Evolutionary conservation across 2,888 invertebrate species (phyloP).

Genomic region (Hypsopygia costalis): DNA sequence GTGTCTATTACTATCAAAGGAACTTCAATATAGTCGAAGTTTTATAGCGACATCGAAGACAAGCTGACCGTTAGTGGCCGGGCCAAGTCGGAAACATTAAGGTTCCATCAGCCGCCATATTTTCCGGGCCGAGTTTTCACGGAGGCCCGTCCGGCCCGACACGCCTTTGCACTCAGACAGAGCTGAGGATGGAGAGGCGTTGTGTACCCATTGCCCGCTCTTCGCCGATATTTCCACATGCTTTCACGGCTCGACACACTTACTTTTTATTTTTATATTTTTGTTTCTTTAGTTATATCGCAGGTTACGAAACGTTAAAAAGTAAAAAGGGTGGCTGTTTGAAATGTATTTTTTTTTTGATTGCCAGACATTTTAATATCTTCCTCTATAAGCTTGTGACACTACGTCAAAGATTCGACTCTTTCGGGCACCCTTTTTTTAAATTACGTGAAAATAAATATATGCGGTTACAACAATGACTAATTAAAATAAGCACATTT

Average conservation of each 20-base stretch:
- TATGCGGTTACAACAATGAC: too few relatives aligned
- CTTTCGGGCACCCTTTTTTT: too few relatives aligned
- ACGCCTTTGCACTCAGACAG: conserved; percentile 77
- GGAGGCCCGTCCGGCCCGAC: conserved; percentile 62
- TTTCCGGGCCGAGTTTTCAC: conserved; percentile 68
- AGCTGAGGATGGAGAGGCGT: conserved; percentile 59
- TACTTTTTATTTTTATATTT: neutral
- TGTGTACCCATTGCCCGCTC: conserved; percentile 55
- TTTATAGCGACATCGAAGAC: conserved; percentile 55
- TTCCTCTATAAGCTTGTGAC: too few relatives aligned
- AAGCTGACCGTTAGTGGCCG: conserved; percentile 64
- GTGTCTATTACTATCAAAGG: too few relatives aligned
- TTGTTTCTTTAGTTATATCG: too few relatives aligned
- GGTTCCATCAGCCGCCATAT: conserved; percentile 75
- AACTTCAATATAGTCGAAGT: conserved; percentile 33
- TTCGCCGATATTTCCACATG: conserved; percentile 58
- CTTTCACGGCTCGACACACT: conserved; percentile 47
- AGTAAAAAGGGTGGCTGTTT: too few relatives aligned
- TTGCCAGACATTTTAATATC: too few relatives aligned
- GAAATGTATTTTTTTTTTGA: too few relatives aligned
- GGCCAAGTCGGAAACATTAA: conserved; percentile 75
- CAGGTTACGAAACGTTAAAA: too few relatives aligned
- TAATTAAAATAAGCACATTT: too few relatives aligned
- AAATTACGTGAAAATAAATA: too few relatives aligned
- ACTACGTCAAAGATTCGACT: too few relatives aligned